Percentiles rank a stretch among this genome's conserved stretches.
Evolutionary conservation across 2,797 vertebrate species (phyloP).

Genomic region (Manis crassicaudata): DNA sequence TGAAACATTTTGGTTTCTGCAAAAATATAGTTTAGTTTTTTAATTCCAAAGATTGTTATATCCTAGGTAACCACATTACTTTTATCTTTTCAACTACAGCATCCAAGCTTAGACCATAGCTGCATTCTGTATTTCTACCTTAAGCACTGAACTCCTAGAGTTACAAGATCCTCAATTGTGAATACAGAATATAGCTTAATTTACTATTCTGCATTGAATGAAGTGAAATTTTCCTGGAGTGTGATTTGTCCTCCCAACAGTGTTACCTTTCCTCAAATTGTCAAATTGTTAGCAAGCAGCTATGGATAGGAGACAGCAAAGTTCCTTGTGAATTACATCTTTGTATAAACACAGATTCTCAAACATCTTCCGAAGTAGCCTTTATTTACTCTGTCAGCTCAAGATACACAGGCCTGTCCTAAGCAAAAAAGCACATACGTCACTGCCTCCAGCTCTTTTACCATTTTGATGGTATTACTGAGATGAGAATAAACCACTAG

Average conservation of each 20-base stretch:
- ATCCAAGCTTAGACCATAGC: background rate
- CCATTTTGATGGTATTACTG: background rate
- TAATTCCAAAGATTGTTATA: background rate
- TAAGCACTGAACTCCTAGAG: background rate
- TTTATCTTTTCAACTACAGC: background rate
- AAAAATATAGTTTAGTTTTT: background rate
- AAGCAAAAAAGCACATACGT: constrained; percentile 2
- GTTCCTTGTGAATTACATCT: background rate
- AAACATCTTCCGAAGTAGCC: background rate
- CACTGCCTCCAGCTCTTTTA: background rate
- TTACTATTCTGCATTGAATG: background rate
- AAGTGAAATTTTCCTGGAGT: background rate
- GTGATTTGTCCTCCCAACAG: background rate
- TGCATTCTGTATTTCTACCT: background rate
- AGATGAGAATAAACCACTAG: background rate
- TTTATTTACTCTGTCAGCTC: background rate
- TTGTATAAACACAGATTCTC: constrained; percentile 30
- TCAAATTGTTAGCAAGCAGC: constrained; percentile 26
- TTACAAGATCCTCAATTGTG: background rate
- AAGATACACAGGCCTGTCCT: constrained; percentile 1
- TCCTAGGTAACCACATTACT: background rate
- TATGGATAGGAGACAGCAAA: background rate
- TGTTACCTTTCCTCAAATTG: constrained; percentile 10
- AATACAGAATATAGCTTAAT: background rate
- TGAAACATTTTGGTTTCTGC: background rate